Base-by-base conservation (phyloP, 2,888 invertebrate genomes). In the Drosophila pseudotakahashii region DNA sequence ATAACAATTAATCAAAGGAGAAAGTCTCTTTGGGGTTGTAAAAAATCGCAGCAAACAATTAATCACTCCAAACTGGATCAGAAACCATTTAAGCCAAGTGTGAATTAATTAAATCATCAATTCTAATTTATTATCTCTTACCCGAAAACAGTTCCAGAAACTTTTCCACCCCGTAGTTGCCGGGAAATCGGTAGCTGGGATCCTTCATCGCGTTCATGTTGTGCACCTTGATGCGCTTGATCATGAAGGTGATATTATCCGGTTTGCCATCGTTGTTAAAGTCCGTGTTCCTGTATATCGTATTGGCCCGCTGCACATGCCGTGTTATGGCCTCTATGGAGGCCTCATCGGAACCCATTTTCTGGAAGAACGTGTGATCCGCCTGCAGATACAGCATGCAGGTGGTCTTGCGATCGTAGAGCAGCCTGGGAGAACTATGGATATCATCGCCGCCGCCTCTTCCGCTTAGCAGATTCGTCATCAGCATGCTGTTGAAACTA, bases 101-200 rank as follows among this genome's bases (percentile, higher is more conserved):
- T 5, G 11, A 34, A 13, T 11, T 41, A 41, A 16, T 4, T 14
- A 41, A 14, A 3, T 16, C 2, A 10, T 19, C 6, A 11, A 10
- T 5, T 7, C 10, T 42, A 10, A 11, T 45, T 14, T 13, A 0
- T n/a, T n/a, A 14, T 7, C 6, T 91, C 93, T 93, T 93, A 97
- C 97, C 97, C 80, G 98, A 98, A 94, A 99, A 99, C 74, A 99
- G 94, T 93, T 99, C 99, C 76, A 99, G 94, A 93, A 98, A 99
- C 93, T 99, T 99, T 92, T 98, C 99, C 62, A 99, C 99, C 48
- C 99, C 99, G 91, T 99, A 98, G 93, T 98, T 98, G 84, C 96
- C 96, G 0, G 97, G 96, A 92, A 97, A 98, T 81, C 98, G 95
- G 93, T 98, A 98, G 52, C 95, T 94, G 9, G 96, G 95, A 92